Percentiles rank a stretch among this genome's conserved stretches.
phyloP scores from a whole-genome alignment of 1,140 invertebrate species.

The Augochlora pura region DNA sequence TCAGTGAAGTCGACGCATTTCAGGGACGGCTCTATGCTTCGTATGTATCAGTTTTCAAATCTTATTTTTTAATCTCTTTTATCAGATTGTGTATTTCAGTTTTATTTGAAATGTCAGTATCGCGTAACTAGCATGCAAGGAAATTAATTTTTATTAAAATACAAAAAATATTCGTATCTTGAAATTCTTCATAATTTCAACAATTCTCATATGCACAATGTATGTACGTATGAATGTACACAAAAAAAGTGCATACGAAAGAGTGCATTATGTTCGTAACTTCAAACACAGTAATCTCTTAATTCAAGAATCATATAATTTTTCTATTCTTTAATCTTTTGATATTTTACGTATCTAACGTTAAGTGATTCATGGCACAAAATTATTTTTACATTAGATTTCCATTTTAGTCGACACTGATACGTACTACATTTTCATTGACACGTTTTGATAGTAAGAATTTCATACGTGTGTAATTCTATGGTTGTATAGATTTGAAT shows the following conservation, averaged over 20 bases:
- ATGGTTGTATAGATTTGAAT: too few species aligned
- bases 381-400: conserved; percentile 37
- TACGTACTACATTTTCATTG: not conserved
- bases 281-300: too few species aligned
- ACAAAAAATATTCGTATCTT: not conserved
- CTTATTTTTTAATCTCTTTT: not conserved
- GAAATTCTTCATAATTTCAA: not conserved
- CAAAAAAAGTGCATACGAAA: too few species aligned
- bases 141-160: not conserved
- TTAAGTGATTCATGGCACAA: conserved; percentile 20
- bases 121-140: fast-evolving
- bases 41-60: conserved; percentile 19
- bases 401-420: conserved; percentile 19
- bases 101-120: not conserved
- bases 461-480: not conserved
- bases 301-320: not conserved
- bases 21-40: conserved; percentile 28
- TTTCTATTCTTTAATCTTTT: not conserved
- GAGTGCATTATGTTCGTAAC: too few species aligned
- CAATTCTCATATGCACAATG: not conserved
- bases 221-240: too few species aligned
- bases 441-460: not conserved
- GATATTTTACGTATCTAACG: conserved; percentile 20
- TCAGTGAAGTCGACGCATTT: conserved; percentile 5
- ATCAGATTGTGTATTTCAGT: not conserved